These are phyloP conservation scores for Steinernema khuongi DNA, from an alignment of 1,140 invertebrate genomes.

Conservation along the genomic window DNA sequence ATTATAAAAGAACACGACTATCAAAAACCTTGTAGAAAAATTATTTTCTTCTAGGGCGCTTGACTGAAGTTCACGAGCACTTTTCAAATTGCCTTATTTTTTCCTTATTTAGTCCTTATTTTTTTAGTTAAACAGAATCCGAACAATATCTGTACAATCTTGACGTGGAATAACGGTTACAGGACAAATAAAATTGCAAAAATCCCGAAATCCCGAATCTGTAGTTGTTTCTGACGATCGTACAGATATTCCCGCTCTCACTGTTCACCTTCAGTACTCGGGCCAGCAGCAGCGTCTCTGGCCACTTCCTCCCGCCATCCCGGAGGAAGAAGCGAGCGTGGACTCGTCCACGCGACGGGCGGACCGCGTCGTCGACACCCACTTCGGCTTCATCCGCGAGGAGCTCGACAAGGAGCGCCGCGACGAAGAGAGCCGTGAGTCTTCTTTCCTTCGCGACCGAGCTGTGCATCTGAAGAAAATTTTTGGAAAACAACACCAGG, in stretches of 20 bases:
- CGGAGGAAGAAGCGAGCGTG: slow-evolving; percentile 3
- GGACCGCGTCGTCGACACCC: slow-evolving; percentile 18
- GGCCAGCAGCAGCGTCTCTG: not conserved
- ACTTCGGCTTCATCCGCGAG: slow-evolving; percentile 18
- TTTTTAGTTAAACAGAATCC: no score
- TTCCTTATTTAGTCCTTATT: no score
- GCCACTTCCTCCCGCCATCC: slow-evolving; percentile 5
- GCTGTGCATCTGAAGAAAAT: not conserved
- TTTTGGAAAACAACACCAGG: not conserved
- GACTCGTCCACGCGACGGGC: slow-evolving; percentile 18
- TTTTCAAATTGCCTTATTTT: no score
- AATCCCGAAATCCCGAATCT: no score
- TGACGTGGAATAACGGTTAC: no score
- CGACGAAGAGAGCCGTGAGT: not conserved
- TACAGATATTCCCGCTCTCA: not conserved
- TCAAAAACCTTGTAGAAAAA: no score
- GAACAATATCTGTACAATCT: no score
- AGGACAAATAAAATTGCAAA: no score
- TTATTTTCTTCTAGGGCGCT: no score
- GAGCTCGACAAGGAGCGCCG: not conserved
- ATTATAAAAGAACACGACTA: no score
- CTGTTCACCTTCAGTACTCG: not conserved
- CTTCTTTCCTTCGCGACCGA: not conserved
- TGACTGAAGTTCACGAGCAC: no score
- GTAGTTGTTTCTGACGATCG: not conserved